Base-by-base conservation (phyloP, 2,113 vertebrate genomes). In the Emydocephalus ijimae region DNA sequence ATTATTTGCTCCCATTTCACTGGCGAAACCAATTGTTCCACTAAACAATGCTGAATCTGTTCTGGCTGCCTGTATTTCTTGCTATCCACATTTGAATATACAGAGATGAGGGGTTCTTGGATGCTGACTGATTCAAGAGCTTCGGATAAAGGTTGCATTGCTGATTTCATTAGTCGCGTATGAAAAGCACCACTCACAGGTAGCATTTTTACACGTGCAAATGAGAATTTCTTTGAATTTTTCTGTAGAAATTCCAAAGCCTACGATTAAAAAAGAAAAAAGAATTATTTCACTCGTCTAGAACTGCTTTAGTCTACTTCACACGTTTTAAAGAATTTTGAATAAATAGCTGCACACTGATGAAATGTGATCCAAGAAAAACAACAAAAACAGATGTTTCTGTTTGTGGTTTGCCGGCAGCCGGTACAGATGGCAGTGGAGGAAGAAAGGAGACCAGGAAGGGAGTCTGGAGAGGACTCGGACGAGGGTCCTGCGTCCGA, bases 1-100 rank as follows among this genome's bases (percentile, higher is more conserved):
- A 99, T 98, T 0, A 98, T 98, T 96, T 99, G 99, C 92, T 99
- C 99, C 99, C 99, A 99, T 94, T 98, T 97, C 61, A 99, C 99
- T 0, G 99, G 98, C 0, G 98, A 98, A 56, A 98, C 98, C 95
- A 99, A 95, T 97, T 99, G 99, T 96, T 97, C 98, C 45, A 93
- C 97, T 93, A 99, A 97, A 97, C 98, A 97, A 85, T 96, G 95
- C 50, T 89, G 94, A 50, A 99, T 96, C 92, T 98, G 98, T 8
- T 94, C 95, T 0, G 97, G 93, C 3, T 98, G 97, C 96, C 94
- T 96, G 96, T 99, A 99, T 85, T 98, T 98, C 1, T 98, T 98
- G 59, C 98, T 98, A 0, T 98, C 95, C 0, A 99, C 98, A 1
- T 99, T 99, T 89, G 98, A 98, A 96, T 99, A 98, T 29, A 99